Conservation (phyloP, 2,888 invertebrate genomes). For the Desoria tigrina region DNA sequence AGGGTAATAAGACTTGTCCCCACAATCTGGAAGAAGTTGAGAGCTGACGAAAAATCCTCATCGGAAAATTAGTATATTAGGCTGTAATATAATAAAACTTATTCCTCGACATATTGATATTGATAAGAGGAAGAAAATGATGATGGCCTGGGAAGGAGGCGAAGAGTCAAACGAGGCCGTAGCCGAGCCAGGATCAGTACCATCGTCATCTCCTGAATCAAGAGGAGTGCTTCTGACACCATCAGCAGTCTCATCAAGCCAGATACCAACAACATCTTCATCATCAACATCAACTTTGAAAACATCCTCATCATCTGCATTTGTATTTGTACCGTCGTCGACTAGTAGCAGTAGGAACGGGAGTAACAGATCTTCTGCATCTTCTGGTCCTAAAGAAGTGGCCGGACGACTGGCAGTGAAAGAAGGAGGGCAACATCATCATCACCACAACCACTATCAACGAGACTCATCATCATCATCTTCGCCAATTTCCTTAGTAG, state of each 20-base stretch:
- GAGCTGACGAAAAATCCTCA: too few species aligned
- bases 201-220: conserved; percentile 10
- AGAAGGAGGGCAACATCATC: not conserved
- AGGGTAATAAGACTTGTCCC: too few species aligned
- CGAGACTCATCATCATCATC: not conserved
- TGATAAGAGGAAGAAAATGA: too few species aligned
- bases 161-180: conserved; percentile 31
- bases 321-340: not conserved
- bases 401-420: not conserved
- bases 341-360: conserved; percentile 1
- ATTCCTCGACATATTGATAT: conserved; percentile 22
- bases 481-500: not conserved
- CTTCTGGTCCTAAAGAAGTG: not conserved
- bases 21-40: too few species aligned
- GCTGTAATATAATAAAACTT: not conserved
- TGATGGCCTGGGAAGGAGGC: conserved; percentile 48
- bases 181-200: conserved; percentile 36
- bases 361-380: not conserved
- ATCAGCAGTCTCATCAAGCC: conserved; percentile 14
- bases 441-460: conserved; percentile 11
- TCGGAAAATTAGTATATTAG: too few species aligned
- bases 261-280: not conserved
- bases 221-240: not conserved
- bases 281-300: not conserved
- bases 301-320: not conserved